Evolutionary conservation across 2,888 invertebrate species (phyloP).

Genomic region (Drosophila villosipedis): DNA sequence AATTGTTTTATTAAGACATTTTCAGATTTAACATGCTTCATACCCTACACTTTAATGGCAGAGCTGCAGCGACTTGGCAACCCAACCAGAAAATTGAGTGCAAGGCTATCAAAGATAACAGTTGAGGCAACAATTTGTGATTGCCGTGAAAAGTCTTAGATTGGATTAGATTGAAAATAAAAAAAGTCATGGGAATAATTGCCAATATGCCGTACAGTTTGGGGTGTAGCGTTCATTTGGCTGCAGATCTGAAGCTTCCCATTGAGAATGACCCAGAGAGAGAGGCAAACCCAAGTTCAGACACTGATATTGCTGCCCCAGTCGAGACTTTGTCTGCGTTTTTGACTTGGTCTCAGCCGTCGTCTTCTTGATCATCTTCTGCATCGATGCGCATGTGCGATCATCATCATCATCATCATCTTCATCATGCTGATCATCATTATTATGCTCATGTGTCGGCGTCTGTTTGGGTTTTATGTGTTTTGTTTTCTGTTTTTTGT

Average conservation of each 20-base stretch:
- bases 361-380: slow-evolving; percentile 57
- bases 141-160: too few species aligned
- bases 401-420: slow-evolving; percentile 49
- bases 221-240: slow-evolving; percentile 31
- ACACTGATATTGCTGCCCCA: slow-evolving; percentile 48
- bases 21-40: slow-evolving; percentile 76
- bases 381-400: slow-evolving; percentile 67
- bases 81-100: neutral
- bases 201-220: slow-evolving; percentile 3
- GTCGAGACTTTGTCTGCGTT: slow-evolving; percentile 36
- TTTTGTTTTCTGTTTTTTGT: too few species aligned
- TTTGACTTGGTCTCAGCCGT: slow-evolving; percentile 16
- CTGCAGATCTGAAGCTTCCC: slow-evolving; percentile 31
- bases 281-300: slow-evolving; percentile 48
- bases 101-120: neutral
- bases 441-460: slow-evolving; percentile 47
- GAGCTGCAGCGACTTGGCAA: slow-evolving; percentile 7
- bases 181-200: neutral
- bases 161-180: neutral
- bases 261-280: slow-evolving; percentile 41
- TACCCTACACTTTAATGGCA: slow-evolving; percentile 44
- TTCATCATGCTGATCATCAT: slow-evolving; percentile 42
- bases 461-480: slow-evolving; percentile 22
- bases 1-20: slow-evolving; percentile 81
- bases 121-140: neutral